phyloP scores from a whole-genome alignment of 2,797 vertebrate genomes.

The Myiotriccus ornatus region DNA sequence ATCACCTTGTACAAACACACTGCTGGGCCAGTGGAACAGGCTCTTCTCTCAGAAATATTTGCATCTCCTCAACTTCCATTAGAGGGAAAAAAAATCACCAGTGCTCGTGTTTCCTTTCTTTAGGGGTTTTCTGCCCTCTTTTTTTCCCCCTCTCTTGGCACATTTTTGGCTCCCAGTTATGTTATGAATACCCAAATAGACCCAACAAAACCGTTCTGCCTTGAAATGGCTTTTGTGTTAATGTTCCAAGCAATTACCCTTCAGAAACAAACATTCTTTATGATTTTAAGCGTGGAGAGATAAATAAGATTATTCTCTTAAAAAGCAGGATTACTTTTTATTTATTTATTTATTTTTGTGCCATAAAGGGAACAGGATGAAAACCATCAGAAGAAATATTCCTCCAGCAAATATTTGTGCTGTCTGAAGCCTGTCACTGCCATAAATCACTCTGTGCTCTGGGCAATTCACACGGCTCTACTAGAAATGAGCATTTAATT shows the following conservation, averaged over 20 bases:
- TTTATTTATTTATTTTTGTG: background rate
- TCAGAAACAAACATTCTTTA: background rate
- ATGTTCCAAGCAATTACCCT: background rate
- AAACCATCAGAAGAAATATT: background rate
- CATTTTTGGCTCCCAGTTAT: background rate
- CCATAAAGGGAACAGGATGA: background rate
- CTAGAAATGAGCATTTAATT: slow-evolving; percentile 49
- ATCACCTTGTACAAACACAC: background rate
- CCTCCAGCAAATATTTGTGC: background rate
- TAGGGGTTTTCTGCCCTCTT: background rate
- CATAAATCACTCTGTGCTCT: background rate
- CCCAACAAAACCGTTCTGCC: background rate
- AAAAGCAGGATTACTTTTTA: background rate
- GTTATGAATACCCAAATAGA: background rate
- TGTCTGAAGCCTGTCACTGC: background rate
- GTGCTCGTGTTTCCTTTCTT: background rate
- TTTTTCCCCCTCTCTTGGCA: background rate
- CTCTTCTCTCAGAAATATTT: background rate
- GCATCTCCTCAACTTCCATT: background rate
- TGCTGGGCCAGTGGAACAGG: background rate
- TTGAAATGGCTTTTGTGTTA: background rate
- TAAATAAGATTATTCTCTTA: background rate
- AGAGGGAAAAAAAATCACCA: rapidly evolving
- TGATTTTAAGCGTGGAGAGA: background rate
- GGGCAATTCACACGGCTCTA: background rate